Percentiles rank a stretch among this genome's conserved stretches.
Conservation (phyloP, 1,140 invertebrate genomes). For the Drosophila varians region DNA sequence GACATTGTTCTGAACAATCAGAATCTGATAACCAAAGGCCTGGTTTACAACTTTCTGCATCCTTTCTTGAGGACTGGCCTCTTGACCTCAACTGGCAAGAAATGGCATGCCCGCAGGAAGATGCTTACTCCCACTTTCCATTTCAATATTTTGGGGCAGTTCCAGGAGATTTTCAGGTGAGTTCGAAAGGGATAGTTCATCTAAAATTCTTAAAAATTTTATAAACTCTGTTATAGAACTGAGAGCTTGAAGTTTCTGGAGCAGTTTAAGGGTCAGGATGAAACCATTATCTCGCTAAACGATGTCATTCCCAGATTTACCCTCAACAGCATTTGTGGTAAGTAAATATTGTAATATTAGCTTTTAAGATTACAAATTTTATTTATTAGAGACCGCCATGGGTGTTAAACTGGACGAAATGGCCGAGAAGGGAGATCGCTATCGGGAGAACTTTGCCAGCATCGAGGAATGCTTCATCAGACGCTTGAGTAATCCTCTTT, state of each 20-base stretch:
- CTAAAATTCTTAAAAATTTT: neutral
- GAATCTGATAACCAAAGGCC: slow-evolving; percentile 59
- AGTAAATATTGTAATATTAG: neutral
- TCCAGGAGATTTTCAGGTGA: slow-evolving; percentile 88
- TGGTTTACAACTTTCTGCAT: slow-evolving; percentile 85
- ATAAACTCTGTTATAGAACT: slow-evolving; percentile 49
- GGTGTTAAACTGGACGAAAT: slow-evolving; percentile 85
- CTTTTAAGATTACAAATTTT: neutral
- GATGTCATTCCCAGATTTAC: slow-evolving; percentile 87
- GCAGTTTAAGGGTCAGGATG: slow-evolving; percentile 34
- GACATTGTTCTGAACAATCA: slow-evolving; percentile 61
- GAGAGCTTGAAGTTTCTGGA: slow-evolving; percentile 81
- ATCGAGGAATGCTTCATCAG: slow-evolving; percentile 64
- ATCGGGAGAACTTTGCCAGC: slow-evolving; percentile 62
- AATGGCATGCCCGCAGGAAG: slow-evolving; percentile 92
- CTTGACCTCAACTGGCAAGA: slow-evolving; percentile 86
- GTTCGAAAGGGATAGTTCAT: slow-evolving; percentile 21
- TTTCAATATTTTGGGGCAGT: slow-evolving; percentile 93
- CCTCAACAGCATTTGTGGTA: slow-evolving; percentile 91
- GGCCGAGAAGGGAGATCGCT: slow-evolving; percentile 65
- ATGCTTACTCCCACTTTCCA: slow-evolving; percentile 95
- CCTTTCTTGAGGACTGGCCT: slow-evolving; percentile 88
- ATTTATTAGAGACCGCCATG: slow-evolving; percentile 90
- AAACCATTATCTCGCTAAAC: slow-evolving; percentile 41
- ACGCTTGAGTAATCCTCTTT: slow-evolving; percentile 61